These are phyloP conservation scores for Hydrochoerus hydrochaeris DNA, from an alignment of 2,113 vertebrate species.

Conservation along the genomic window DNA sequence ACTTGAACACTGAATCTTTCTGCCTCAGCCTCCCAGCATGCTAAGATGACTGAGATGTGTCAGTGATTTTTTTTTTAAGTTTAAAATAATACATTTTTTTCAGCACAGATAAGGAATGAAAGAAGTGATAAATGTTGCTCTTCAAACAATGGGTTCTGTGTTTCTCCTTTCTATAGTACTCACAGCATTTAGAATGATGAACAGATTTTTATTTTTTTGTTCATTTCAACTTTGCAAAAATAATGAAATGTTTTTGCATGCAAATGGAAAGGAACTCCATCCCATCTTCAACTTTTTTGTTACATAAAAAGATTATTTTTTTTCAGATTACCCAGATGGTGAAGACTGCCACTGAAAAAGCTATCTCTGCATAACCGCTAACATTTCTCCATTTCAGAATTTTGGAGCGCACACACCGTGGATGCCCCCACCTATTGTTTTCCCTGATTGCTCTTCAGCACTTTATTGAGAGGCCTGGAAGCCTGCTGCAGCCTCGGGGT, in stretches of 20 bases:
- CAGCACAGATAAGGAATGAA: not conserved
- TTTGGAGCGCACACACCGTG: not conserved
- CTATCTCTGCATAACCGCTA: not conserved
- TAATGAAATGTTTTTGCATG: not conserved
- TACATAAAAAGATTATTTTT: not conserved
- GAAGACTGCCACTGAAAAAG: not conserved
- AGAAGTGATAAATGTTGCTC: not conserved
- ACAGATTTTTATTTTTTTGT: not conserved
- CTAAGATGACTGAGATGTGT: not conserved
- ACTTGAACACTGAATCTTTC: not conserved
- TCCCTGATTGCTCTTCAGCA: not conserved
- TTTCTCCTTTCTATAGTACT: not conserved
- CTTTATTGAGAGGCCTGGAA: not conserved
- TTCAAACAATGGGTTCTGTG: conserved; percentile 1
- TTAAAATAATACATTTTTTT: not conserved
- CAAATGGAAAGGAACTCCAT: not conserved
- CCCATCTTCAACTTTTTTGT: not conserved
- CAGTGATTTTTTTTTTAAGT: not conserved
- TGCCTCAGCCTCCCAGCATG: not conserved
- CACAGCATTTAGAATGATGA: not conserved
- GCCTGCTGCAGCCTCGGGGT: not conserved
- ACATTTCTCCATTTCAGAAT: conserved; percentile 3
- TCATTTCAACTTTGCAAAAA: not conserved
- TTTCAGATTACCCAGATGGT: not conserved
- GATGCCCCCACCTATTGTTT: not conserved